These are phyloP conservation scores for Chloropsis hardwickii DNA, from an alignment of 2,113 vertebrate species.

Conservation along the genomic window DNA sequence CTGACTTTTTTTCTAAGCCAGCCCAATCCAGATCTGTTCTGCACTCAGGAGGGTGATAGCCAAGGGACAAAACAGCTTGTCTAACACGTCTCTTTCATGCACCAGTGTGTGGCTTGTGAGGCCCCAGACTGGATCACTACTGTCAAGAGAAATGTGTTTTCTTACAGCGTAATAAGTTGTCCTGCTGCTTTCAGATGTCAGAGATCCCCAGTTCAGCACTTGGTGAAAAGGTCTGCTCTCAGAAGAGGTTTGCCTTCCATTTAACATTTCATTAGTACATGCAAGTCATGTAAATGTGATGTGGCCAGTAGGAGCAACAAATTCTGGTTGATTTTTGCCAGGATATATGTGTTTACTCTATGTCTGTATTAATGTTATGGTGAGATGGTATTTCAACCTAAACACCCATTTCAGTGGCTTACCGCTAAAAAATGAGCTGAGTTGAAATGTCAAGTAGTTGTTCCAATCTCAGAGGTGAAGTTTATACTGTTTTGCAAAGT, in stretches of 20 bases:
- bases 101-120: slow-evolving; percentile 49
- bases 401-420: slow-evolving; percentile 41
- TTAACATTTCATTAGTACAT: slow-evolving; percentile 38
- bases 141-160: slow-evolving; percentile 69
- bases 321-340: slow-evolving; percentile 43
- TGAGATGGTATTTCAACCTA: slow-evolving; percentile 36
- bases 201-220: slow-evolving; percentile 36
- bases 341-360: slow-evolving; percentile 24
- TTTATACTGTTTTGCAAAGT: slow-evolving; percentile 63
- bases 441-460: slow-evolving; percentile 55
- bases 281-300: slow-evolving; percentile 1
- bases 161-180: slow-evolving; percentile 42
- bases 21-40: slow-evolving; percentile 71
- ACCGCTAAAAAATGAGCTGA: slow-evolving; percentile 38
- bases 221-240: slow-evolving; percentile 46
- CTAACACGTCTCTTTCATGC: slow-evolving; percentile 74
- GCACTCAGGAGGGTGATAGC: slow-evolving; percentile 57
- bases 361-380: slow-evolving; percentile 27
- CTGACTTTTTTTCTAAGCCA: slow-evolving; percentile 70
- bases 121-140: slow-evolving; percentile 60
- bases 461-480: slow-evolving; percentile 60
- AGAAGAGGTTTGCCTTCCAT: slow-evolving; percentile 35
- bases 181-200: slow-evolving; percentile 65
- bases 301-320: neutral
- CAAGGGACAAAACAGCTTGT: slow-evolving; percentile 67